Evolutionary conservation across 1,140 invertebrate species (phyloP).

Genomic region (Macrosteles quadrilineatus): DNA sequence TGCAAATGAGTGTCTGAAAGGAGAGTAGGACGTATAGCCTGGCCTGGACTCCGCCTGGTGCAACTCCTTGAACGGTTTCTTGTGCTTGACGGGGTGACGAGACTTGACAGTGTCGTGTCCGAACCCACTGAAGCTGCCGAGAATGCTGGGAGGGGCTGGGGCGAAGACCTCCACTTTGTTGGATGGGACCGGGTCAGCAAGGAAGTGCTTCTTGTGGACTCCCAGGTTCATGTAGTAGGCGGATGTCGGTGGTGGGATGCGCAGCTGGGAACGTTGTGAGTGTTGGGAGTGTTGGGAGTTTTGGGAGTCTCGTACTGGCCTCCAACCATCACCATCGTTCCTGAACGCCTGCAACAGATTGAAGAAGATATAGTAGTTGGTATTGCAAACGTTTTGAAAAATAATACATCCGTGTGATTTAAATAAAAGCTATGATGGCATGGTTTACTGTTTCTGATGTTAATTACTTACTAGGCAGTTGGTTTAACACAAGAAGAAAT

Average conservation of each 20-base stretch:
- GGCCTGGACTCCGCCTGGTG: constrained; percentile 23
- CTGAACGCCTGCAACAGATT: constrained; percentile 29
- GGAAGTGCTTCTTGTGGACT: constrained; percentile 15
- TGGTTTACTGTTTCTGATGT: too few relatives aligned
- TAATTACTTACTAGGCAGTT: too few relatives aligned
- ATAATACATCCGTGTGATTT: too few relatives aligned
- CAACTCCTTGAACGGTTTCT: constrained; percentile 14
- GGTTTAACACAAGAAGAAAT: too few relatives aligned
- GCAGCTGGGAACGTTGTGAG: background rate
- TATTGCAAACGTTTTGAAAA: too few relatives aligned
- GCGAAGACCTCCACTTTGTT: constrained; percentile 43
- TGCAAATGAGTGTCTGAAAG: background rate
- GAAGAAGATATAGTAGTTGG: too few relatives aligned
- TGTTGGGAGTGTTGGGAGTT: too few relatives aligned
- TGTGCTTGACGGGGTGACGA: constrained; percentile 40
- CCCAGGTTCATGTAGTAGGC: constrained; percentile 13
- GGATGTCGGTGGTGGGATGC: background rate
- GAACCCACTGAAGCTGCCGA: constrained; percentile 53
- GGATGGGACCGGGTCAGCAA: constrained; percentile 8
- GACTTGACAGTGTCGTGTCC: constrained; percentile 51
- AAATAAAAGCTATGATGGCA: too few relatives aligned
- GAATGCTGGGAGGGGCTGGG: constrained; percentile 49
- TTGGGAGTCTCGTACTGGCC: constrained; percentile 28
- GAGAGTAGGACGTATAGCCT: background rate
- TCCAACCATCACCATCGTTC: constrained; percentile 32